phyloP scores from a whole-genome alignment of 2,797 vertebrate genomes.

The Lacerta bilineata region DNA sequence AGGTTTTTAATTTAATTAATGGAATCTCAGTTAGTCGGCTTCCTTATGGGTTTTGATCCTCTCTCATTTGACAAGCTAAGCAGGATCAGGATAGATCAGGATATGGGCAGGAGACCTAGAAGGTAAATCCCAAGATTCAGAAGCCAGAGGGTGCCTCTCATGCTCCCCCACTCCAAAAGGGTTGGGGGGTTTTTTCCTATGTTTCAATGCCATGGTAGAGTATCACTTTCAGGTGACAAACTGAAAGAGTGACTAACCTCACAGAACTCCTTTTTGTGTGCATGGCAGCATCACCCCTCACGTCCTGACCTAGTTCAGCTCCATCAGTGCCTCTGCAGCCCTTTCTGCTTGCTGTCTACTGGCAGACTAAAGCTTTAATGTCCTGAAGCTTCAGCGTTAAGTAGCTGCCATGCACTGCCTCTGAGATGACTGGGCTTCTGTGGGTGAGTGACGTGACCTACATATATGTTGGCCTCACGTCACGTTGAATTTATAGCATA shows the following conservation, averaged over 20 bases:
- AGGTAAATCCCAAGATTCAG: conserved; percentile 8
- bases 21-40: conserved; percentile 6
- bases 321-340: conserved; percentile 14
- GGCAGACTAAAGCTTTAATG: not conserved
- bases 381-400: not conserved
- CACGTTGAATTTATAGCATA: conserved; percentile 19
- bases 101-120: conserved; percentile 31
- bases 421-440: not conserved
- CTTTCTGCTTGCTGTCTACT: not conserved
- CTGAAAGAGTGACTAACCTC: not conserved
- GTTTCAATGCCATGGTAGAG: conserved; percentile 18
- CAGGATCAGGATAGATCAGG: not conserved
- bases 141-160: not conserved
- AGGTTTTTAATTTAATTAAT: conserved; percentile 37
- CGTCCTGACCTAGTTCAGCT: not conserved
- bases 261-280: not conserved
- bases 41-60: rapidly evolving
- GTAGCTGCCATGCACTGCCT: not conserved
- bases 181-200: not conserved
- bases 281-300: not conserved
- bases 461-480: conserved; percentile 11
- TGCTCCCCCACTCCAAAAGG: not conserved
- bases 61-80: conserved; percentile 36
- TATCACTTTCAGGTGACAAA: conserved; percentile 28
- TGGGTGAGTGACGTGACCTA: conserved; percentile 30